These are phyloP conservation scores for Oconnorella tubifera DNA, from an alignment of 2,888 invertebrate genomes.

Conservation along the genomic window DNA sequence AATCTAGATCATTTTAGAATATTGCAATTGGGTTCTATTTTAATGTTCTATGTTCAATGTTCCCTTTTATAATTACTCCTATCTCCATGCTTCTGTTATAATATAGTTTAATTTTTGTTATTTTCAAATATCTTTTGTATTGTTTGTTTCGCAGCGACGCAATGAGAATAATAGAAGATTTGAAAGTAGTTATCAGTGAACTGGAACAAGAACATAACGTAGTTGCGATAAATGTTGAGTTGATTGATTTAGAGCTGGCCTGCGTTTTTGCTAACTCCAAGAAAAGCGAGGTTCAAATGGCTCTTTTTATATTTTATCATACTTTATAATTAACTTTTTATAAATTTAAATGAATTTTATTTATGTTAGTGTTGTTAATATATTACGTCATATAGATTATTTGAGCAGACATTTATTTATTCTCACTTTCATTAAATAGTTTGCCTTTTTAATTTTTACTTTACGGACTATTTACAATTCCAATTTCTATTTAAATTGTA, in stretches of 20 bases:
- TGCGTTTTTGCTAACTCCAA: constrained; percentile 87
- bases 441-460: too few species aligned
- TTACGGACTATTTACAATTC: too few species aligned
- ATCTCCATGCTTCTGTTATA: too few species aligned
- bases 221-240: constrained; percentile 80
- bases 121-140: not conserved
- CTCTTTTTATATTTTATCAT: too few species aligned
- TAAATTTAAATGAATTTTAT: not conserved
- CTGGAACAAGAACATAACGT: constrained; percentile 71
- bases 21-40: too few species aligned
- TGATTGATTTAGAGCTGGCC: constrained; percentile 88
- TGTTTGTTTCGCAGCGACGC: constrained; percentile 57
- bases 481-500: too few species aligned
- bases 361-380: not conserved
- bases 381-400: too few species aligned
- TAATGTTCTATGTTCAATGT: too few species aligned
- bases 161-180: constrained; percentile 60
- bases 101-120: constrained; percentile 16
- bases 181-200: constrained; percentile 38
- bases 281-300: constrained; percentile 65
- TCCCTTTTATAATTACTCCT: too few species aligned
- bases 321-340: not conserved
- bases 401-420: too few species aligned
- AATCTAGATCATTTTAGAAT: too few species aligned
- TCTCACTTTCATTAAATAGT: too few species aligned